phyloP scores from a whole-genome alignment of 1,140 invertebrate genomes.

The Armadillidium nasatum region DNA sequence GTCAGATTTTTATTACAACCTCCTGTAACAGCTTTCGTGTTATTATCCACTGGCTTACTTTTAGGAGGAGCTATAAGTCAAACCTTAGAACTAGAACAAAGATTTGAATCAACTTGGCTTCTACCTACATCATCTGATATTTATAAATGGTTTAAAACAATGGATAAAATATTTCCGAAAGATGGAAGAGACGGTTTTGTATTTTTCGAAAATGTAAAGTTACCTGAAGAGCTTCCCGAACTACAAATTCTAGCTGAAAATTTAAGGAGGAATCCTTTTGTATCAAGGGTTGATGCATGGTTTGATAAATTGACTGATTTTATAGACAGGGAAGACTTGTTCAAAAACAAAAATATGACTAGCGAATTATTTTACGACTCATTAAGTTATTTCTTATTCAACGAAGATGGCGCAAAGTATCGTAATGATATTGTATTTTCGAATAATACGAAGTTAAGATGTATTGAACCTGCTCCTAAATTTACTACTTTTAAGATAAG shows the following conservation, averaged over 20 bases:
- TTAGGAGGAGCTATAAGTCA: conserved; percentile 48
- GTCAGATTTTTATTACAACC: background rate
- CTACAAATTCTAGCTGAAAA: conserved; percentile 34
- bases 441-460: conserved; percentile 26
- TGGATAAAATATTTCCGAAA: conserved; percentile 53
- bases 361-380: conserved; percentile 32
- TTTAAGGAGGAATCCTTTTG: conserved; percentile 30
- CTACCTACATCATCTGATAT: conserved; percentile 55
- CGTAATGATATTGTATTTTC: conserved; percentile 32
- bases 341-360: conserved; percentile 39
- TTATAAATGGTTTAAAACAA: conserved; percentile 50
- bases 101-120: conserved; percentile 57
- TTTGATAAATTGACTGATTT: conserved; percentile 34
- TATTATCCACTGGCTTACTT: conserved; percentile 39
- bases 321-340: conserved; percentile 35
- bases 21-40: conserved; percentile 43
- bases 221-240: conserved; percentile 36
- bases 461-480: conserved; percentile 30
- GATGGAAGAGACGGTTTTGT: conserved; percentile 54
- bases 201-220: conserved; percentile 51
- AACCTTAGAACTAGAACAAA: conserved; percentile 53
- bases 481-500: conserved; percentile 18
- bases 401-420: conserved; percentile 35
- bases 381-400: conserved; percentile 36
- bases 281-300: conserved; percentile 49